phyloP scores from a whole-genome alignment of 2,113 vertebrate species.

The Microcebus murinus region DNA sequence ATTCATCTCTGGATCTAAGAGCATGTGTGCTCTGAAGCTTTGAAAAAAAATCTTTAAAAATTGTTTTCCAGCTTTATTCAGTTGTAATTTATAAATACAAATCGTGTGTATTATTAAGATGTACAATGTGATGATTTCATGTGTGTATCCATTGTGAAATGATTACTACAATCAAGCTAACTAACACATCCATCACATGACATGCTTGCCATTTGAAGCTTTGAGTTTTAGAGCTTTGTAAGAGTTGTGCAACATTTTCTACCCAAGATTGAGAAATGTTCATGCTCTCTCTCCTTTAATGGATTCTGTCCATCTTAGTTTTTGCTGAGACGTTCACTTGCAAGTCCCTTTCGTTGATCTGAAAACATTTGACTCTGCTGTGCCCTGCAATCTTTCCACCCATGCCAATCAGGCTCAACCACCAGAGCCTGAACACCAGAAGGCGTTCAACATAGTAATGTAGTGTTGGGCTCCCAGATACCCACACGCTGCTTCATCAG shows the following conservation, averaged over 20 bases:
- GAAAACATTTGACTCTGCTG: neutral
- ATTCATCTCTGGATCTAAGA: neutral
- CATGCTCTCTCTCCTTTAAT: neutral
- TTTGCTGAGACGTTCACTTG: neutral
- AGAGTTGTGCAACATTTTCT: neutral
- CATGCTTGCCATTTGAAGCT: neutral
- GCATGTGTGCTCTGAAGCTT: neutral
- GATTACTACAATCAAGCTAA: neutral
- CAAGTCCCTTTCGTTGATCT: neutral
- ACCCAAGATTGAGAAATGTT: neutral
- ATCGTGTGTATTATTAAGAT: neutral
- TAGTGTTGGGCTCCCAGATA: neutral
- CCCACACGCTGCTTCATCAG: no score
- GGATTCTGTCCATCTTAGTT: neutral
- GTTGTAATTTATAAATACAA: slow-evolving; percentile 8
- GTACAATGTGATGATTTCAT: neutral
- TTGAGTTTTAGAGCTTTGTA: neutral
- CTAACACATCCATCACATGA: neutral
- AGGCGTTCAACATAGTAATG: no score
- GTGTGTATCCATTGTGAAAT: neutral
- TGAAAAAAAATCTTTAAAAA: neutral
- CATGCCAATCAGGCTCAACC: neutral
- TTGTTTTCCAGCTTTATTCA: neutral
- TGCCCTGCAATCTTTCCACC: neutral
- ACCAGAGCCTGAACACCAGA: neutral